Evolutionary conservation across 2,888 invertebrate species (phyloP), one percentile per base, ranked within the genome.

Genomic region (Pheosia gnoma): DNA sequence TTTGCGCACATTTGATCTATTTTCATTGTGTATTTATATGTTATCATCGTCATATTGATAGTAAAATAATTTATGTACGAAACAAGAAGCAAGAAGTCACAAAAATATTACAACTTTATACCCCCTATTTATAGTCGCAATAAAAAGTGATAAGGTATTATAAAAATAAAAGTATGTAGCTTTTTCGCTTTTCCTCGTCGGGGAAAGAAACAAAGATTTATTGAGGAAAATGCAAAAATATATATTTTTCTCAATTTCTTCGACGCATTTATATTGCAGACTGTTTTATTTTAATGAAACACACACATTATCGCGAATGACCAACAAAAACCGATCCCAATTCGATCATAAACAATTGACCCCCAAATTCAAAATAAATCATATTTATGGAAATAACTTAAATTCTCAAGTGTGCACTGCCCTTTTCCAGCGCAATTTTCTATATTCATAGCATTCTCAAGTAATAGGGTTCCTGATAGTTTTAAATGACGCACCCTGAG

Each of bases 181-280:
- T 51, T 51, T 7, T 51, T 61, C 25, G 25, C 25, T 25, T 74
- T 71, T 70, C 62, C 49, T 11, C 45, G 59, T 39, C 62, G 56
- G 61, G 59, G 58, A 63, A 61, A 58, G 38, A 70, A 65, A 72
- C 63, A 66, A 65, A 70, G 62, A 72, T 65, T 75, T 75, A 72
- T 75, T 70, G 60, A 66, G 75, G 75, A 70, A 69, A 55, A 61
- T 56, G 52, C 25, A 51, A 25, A 58, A 63, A 70, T 67, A 58
- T 72, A 72, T 70, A 63, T 57, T 59, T 62, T 62, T 65, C 47
- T 57, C 63, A 54, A 57, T 67, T 54, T 59, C 59, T 61, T 69
- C 67, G 58, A 66, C 47, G 47, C n/a, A 47, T 47, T 47, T 47
- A n/a, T 45, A 45, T n/a, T 47, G 4, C 47, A 3, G 47, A 4